Conservation (phyloP, 92 coral and sea anemone genomes). For the Zoanthus sansibaricus region DNA sequence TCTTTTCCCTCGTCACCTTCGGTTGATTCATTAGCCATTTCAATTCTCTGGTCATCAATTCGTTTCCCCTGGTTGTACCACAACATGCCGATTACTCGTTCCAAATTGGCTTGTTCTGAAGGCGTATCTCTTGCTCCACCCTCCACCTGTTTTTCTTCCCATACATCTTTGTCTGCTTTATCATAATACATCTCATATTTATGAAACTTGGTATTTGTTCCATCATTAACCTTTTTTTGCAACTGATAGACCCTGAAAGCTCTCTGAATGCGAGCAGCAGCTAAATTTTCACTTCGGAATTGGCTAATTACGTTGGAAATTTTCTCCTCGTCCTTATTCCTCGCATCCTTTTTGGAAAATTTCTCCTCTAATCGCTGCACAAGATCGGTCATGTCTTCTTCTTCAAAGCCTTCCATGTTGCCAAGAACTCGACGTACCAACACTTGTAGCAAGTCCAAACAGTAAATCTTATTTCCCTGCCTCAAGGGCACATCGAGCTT, state of each 20-base stretch:
- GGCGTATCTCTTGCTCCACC: constrained; percentile 53
- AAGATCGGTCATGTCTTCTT: constrained; percentile 80
- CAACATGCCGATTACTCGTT: constrained; percentile 82
- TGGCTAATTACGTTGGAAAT: constrained; percentile 69
- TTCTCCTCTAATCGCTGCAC: constrained; percentile 78
- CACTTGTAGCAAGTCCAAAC: constrained; percentile 90
- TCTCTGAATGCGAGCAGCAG: constrained; percentile 84
- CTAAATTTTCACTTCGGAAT: constrained; percentile 64
- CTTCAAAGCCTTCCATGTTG: constrained; percentile 87
- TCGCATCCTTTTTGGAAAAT: constrained; percentile 69
- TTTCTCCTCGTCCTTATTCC: constrained; percentile 64
- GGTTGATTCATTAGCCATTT: constrained; percentile 37
- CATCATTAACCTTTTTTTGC: constrained; percentile 63
- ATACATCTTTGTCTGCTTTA: constrained; percentile 74
- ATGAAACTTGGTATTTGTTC: constrained; percentile 75
- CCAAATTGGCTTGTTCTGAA: constrained; percentile 61
- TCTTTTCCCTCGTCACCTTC: constrained; percentile 59
- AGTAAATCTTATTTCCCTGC: constrained; percentile 79
- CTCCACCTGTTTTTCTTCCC: constrained; percentile 83
- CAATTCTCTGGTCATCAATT: constrained; percentile 60
- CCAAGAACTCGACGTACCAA: constrained; percentile 88
- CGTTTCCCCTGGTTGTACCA: constrained; percentile 87
- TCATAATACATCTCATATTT: constrained; percentile 72
- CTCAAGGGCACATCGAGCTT: constrained; percentile 82
- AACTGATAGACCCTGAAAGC: constrained; percentile 82